These are phyloP conservation scores for Sapayoa aenigma DNA, from an alignment of 2,113 vertebrate genomes.

Conservation along the genomic window DNA sequence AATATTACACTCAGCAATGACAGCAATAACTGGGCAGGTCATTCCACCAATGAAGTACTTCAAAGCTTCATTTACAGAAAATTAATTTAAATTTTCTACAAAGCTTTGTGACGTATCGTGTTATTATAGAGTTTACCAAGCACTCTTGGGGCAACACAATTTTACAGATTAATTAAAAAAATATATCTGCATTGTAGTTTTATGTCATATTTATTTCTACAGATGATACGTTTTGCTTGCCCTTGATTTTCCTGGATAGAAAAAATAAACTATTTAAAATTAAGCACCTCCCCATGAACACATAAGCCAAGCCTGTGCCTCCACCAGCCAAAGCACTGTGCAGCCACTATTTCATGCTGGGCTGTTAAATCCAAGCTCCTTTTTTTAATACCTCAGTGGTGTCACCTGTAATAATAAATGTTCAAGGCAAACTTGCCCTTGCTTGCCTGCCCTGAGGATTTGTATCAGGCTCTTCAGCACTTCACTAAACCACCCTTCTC, in stretches of 20 bases:
- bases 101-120: background rate
- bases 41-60: background rate
- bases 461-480: background rate
- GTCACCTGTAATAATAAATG: background rate
- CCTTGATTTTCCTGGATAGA: background rate
- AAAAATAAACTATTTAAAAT: background rate
- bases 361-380: background rate
- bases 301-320: accelerated
- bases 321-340: background rate
- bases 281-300: background rate
- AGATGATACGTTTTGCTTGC: background rate
- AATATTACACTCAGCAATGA: background rate
- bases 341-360: background rate
- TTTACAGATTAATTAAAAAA: background rate
- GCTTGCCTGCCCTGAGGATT: background rate
- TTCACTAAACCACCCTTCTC: background rate
- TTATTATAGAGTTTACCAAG: background rate
- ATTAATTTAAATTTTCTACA: background rate
- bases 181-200: background rate
- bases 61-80: background rate
- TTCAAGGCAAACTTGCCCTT: background rate
- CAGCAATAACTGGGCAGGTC: background rate
- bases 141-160: background rate
- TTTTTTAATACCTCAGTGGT: background rate
- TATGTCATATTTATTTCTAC: background rate